Evolutionary conservation across 2,113 vertebrate genomes (phyloP).

Genomic region (Phoenicopterus ruber): DNA sequence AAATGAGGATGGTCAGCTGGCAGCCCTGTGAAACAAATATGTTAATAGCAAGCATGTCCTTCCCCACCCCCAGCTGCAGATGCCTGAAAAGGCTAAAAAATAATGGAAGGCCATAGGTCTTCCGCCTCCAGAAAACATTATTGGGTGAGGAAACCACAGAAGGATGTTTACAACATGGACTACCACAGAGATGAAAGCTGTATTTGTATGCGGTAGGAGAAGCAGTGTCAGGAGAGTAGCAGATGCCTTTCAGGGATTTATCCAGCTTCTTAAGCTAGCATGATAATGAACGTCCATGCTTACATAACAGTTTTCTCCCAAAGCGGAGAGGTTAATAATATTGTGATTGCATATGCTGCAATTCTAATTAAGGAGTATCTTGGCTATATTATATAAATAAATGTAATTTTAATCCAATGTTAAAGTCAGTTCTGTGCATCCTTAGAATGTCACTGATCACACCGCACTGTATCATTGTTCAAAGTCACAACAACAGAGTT

Average conservation of each 20-base stretch:
- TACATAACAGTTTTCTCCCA: neutral
- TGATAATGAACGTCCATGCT: neutral
- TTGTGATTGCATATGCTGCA: neutral
- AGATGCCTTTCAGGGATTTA: neutral
- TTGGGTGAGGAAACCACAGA: neutral
- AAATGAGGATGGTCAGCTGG: neutral
- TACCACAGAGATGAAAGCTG: neutral
- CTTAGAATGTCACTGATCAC: neutral
- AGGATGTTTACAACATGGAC: neutral
- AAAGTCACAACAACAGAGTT: neutral
- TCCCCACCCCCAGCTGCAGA: neutral
- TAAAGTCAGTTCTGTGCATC: neutral
- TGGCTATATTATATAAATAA: neutral
- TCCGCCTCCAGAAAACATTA: neutral
- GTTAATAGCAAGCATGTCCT: neutral
- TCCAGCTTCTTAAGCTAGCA: neutral
- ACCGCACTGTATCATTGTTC: accelerated
- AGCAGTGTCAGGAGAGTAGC: neutral
- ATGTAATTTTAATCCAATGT: neutral
- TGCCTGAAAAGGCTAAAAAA: neutral
- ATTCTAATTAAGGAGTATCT: neutral
- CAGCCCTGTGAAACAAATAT: neutral
- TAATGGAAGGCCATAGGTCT: neutral
- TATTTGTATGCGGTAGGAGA: neutral
- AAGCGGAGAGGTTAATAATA: neutral